Conservation (phyloP, 1,140 invertebrate genomes). For the Drosophila oshimai region DNA sequence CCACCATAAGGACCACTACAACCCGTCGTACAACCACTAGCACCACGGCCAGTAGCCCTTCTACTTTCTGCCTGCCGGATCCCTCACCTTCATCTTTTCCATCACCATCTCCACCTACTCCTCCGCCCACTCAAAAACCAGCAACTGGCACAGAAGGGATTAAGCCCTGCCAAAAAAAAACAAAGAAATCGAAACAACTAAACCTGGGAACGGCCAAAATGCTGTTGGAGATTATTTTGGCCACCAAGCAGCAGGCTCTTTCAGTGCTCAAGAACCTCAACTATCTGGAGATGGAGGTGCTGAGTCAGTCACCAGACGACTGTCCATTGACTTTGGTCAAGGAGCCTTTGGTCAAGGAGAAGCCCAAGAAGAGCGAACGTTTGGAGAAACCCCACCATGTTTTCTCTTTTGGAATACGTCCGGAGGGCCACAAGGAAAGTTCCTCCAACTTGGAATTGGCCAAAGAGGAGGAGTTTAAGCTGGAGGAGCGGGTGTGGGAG, state of each 20-base stretch:
- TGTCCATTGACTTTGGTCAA: not conserved
- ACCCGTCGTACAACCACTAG: not conserved
- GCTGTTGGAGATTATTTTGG: constrained; percentile 1
- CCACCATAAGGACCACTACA: not conserved
- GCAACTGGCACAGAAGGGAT: not conserved
- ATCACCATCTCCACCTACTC: not conserved
- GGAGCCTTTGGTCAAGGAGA: not conserved
- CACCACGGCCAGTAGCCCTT: not conserved
- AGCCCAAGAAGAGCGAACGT: not conserved
- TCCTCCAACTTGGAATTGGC: constrained; percentile 3
- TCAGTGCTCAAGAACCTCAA: constrained; percentile 33
- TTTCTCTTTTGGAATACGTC: constrained; percentile 45
- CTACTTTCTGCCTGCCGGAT: not conserved
- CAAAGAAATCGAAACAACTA: not conserved
- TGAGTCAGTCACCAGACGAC: not conserved
- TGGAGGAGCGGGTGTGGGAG: constrained; percentile 44
- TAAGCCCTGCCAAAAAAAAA: not conserved
- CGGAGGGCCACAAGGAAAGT: constrained; percentile 1
- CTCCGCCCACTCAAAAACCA: not conserved
- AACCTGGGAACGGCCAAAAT: not conserved
- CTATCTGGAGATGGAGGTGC: constrained; percentile 36
- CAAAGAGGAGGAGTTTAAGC: constrained; percentile 37
- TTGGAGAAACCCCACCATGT: not conserved
- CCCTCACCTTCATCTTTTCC: not conserved
- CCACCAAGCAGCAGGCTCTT: constrained; percentile 30